Percentiles rank a stretch among this genome's conserved stretches.
These are phyloP conservation scores for Cirrhinus molitorella DNA, from an alignment of 2,797 vertebrate species.

Conservation along the genomic window DNA sequence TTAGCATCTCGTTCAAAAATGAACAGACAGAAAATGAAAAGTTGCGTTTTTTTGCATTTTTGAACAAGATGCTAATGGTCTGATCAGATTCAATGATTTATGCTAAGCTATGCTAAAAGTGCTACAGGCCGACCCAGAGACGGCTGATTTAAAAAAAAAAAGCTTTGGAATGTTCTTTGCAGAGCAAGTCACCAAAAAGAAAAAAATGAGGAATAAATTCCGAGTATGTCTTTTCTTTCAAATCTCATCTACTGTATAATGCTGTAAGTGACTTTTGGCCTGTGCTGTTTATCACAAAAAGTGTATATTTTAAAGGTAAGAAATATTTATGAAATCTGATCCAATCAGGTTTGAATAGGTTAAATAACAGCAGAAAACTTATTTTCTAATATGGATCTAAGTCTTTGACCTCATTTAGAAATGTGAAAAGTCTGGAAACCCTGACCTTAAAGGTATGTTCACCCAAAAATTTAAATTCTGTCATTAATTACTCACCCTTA, in stretches of 20 bases:
- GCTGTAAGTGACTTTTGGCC: neutral
- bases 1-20: too few species aligned
- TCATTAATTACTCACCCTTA: too few species aligned
- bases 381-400: neutral
- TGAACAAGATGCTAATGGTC: too few species aligned
- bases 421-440: neutral
- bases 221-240: neutral
- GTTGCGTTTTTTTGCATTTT: too few species aligned
- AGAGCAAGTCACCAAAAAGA: neutral
- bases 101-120: too few species aligned
- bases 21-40: too few species aligned
- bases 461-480: too few species aligned
- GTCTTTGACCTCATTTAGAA: neutral
- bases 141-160: too few species aligned
- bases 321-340: neutral
- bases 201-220: too few species aligned
- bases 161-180: neutral
- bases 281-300: neutral
- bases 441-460: neutral
- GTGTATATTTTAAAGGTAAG: neutral
- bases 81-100: too few species aligned
- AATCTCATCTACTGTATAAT: neutral
- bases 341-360: neutral
- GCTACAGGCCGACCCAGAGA: too few species aligned
- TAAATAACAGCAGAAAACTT: neutral